Conservation (phyloP, 2,797 vertebrate genomes). For the Columba guinea region DNA sequence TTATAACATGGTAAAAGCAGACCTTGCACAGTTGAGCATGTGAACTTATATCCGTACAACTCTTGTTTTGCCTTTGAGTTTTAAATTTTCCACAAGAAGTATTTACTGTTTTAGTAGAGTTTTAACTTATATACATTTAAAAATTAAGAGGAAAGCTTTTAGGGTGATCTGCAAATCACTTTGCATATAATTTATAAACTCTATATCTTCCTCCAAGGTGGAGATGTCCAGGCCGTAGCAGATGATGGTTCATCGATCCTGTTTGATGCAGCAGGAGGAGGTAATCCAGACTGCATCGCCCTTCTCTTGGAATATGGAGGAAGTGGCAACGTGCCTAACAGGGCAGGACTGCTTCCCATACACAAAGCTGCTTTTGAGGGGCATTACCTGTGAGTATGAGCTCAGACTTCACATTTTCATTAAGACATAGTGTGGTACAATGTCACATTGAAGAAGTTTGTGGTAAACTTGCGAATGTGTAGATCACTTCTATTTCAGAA, state of each 20-base stretch:
- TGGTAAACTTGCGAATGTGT: not conserved
- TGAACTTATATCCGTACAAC: not conserved
- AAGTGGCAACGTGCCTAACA: conserved; percentile 83
- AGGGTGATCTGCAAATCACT: not conserved
- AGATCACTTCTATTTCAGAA: not conserved
- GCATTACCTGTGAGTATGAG: conserved; percentile 84
- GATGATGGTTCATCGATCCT: conserved; percentile 83
- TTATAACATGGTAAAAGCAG: not conserved
- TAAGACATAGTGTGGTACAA: not conserved
- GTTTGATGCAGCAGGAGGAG: conserved; percentile 85
- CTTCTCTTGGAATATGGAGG: conserved; percentile 86
- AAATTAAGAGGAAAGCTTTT: not conserved
- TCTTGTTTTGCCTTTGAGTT: not conserved
- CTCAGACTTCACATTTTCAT: not conserved
- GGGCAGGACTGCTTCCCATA: conserved; percentile 85
- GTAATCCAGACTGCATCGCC: conserved; percentile 84
- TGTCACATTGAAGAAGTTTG: not conserved
- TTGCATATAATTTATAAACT: not conserved
- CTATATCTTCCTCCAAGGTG: conserved; percentile 74
- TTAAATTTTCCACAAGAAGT: not conserved
- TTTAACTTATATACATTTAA: not conserved
- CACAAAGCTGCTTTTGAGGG: conserved; percentile 87
- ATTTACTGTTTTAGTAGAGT: not conserved
- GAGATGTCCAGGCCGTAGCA: conserved; percentile 82
- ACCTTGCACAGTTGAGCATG: not conserved